Evolutionary conservation across 2,113 vertebrate genomes (phyloP).

Genomic region (Scopus umbretta): DNA sequence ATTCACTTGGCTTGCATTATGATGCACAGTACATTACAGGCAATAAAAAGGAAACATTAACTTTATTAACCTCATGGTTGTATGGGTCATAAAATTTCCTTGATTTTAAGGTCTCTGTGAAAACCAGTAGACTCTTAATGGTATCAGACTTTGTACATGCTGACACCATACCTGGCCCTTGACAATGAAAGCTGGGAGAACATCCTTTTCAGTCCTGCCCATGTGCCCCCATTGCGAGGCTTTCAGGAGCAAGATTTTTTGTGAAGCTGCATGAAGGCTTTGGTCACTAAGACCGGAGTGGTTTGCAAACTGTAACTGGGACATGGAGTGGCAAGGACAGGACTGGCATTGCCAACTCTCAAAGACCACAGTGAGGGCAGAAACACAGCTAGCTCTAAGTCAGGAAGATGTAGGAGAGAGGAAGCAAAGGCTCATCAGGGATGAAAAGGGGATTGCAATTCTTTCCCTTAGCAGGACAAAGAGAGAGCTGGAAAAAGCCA

Average conservation of each 20-base stretch:
- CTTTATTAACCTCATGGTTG: background rate
- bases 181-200: background rate
- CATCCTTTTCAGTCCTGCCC: background rate
- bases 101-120: background rate
- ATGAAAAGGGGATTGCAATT: background rate
- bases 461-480: background rate
- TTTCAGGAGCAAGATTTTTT: background rate
- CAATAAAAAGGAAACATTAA: background rate
- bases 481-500: background rate
- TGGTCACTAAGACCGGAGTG: background rate
- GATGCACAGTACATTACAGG: background rate
- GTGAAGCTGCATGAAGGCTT: background rate
- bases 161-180: background rate
- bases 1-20: background rate
- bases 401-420: background rate
- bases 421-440: background rate
- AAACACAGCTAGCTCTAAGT: background rate
- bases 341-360: background rate
- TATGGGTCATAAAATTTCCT: background rate
- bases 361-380: background rate
- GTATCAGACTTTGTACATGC: background rate
- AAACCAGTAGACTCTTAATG: background rate
- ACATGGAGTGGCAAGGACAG: fast-evolving
- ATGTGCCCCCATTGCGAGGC: fast-evolving
- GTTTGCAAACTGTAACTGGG: background rate